phyloP scores from a whole-genome alignment of 2,888 invertebrate species.

The Ypsolopha sequella region DNA sequence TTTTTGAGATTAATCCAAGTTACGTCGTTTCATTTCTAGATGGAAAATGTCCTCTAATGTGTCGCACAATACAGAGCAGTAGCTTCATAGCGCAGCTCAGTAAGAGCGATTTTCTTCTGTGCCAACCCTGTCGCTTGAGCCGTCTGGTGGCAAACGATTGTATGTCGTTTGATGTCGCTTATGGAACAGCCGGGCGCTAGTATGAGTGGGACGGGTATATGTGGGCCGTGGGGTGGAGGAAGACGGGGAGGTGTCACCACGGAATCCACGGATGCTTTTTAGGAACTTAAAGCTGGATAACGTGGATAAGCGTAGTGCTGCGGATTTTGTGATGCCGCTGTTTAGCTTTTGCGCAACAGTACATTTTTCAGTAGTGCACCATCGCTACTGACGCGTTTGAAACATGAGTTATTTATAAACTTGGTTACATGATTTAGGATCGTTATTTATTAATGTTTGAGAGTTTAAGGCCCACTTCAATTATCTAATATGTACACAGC shows the following conservation, averaged over 20 bases:
- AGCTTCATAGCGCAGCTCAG: conserved; percentile 37
- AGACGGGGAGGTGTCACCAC: conserved; percentile 64
- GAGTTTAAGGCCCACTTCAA: background rate
- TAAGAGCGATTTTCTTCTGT: conserved; percentile 45
- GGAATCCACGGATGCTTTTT: conserved; percentile 59
- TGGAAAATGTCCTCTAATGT: conserved; percentile 61
- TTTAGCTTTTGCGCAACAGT: conserved; percentile 32
- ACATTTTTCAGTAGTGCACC: conserved; percentile 26
- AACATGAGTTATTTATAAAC: background rate
- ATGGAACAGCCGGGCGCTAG: conserved; percentile 36
- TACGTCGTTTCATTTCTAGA: conserved; percentile 27
- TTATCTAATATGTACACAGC: background rate
- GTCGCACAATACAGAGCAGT: conserved; percentile 56
- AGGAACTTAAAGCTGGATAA: conserved; percentile 49
- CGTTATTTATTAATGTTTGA: background rate
- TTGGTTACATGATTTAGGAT: background rate
- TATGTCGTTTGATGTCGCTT: conserved; percentile 62
- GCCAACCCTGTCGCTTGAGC: conserved; percentile 35
- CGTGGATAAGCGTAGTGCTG: conserved; percentile 45
- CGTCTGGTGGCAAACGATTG: conserved; percentile 31
- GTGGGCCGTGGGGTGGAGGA: conserved; percentile 36
- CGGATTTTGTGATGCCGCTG: conserved; percentile 46
- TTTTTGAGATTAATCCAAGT: conserved; percentile 7
- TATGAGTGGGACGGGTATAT: conserved; percentile 45
- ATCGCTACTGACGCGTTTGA: background rate